A percentile compares a stretch with the other conserved stretches of the same genome.
Evolutionary conservation across 2,113 vertebrate genomes (phyloP).

Genomic region (Muscicapa adusta): DNA sequence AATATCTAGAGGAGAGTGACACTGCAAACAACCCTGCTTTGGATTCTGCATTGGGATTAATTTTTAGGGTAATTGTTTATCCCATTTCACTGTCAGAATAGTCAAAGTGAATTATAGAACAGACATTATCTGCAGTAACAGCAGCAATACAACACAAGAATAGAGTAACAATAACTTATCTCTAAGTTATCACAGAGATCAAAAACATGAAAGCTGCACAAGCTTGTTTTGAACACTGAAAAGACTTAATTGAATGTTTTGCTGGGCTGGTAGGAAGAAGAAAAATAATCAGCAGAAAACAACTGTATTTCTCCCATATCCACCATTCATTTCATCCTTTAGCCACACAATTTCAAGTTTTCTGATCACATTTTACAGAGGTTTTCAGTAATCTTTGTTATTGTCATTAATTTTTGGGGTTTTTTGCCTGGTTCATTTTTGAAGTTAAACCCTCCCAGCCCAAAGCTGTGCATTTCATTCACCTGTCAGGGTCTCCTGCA

Average conservation of each 20-base stretch:
- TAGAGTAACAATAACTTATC: background rate
- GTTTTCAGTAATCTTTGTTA: background rate
- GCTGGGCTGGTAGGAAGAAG: background rate
- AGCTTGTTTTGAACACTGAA: background rate
- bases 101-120: background rate
- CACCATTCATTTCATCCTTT: background rate
- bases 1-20: background rate
- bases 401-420: background rate
- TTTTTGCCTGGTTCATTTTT: background rate
- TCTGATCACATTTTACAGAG: background rate
- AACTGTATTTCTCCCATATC: background rate
- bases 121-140: background rate
- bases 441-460: background rate
- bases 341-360: background rate
- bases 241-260: background rate
- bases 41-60: background rate
- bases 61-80: background rate
- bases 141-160: background rate
- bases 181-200: background rate
- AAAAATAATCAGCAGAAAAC: background rate
- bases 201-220: background rate
- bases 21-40: background rate
- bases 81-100: background rate
- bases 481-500: conserved; percentile 81
- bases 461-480: background rate